Base-by-base conservation (phyloP, 2,113 vertebrate species). In the Arizona elegans region DNA sequence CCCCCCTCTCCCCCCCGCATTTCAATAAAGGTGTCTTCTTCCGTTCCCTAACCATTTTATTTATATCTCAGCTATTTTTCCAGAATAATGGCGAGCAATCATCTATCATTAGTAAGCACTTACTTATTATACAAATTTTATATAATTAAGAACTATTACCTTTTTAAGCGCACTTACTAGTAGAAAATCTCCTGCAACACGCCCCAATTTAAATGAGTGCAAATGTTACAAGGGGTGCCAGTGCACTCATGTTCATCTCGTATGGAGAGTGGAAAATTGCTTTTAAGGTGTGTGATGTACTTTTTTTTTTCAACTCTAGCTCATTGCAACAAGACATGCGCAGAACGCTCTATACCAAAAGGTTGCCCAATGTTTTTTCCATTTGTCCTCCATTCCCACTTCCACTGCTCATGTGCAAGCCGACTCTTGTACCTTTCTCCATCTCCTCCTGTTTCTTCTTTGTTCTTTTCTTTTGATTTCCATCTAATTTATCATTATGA, bases 381-480 rank as follows among this genome's bases (percentile, higher is more conserved):
- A 62, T n/a, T 54, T 54, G 23, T 23, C 88, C 88, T 47, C 56
- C 38, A 2, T 26, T n/a, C 5, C 62, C 24, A 24, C 33, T 7
- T 56, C 33, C 12, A 33, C 29, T 38, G 26, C 92, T 90, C 90
- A 65, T 8, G 29, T 70, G 5, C 65, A 70, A 70, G 29, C 65
- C 1, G 65, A 5, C 29, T 5, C 70, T 86, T 86, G n/a, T 3
- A n/a, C 43, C 12, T 23, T 87, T n/a, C 17, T 86, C 56, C 56
- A 23, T 12, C 55, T 86, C 29, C 75, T 93, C 29, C n/a, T 3
- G 23, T 56, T 88, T 38, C 90, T 7, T 11, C 13, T 93, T 95
- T 92, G 59, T 86, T 86, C 94, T 65, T 92, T 93, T 91, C n/a
- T 21, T 91, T 92, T 54, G 0, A 90, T 91, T 93, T 88, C n/a